Conservation (phyloP, 2,113 vertebrate genomes). For the Embiotoca jacksoni region DNA sequence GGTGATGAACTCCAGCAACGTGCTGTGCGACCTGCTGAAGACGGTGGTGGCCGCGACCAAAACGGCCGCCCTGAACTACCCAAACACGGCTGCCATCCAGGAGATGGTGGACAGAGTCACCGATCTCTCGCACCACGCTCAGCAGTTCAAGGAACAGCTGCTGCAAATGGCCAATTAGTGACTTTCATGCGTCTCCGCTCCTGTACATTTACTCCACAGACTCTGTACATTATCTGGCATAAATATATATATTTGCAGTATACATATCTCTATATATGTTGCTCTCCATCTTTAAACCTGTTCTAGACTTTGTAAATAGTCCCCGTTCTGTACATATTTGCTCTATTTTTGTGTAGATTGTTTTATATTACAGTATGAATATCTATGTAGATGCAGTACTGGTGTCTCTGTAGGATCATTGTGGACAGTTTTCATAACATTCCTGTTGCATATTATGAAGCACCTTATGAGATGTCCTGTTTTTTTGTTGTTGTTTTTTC, state of each 20-base stretch:
- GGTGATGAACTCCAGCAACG: slow-evolving; percentile 95
- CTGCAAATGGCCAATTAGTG: slow-evolving; percentile 89
- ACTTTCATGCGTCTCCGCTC: slow-evolving; percentile 52
- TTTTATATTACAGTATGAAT: slow-evolving; percentile 83
- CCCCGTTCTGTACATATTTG: slow-evolving; percentile 80
- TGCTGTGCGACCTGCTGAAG: slow-evolving; percentile 94
- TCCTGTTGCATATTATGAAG: slow-evolving; percentile 75
- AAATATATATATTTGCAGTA: slow-evolving; percentile 64
- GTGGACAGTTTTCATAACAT: slow-evolving; percentile 75
- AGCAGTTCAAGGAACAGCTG: slow-evolving; percentile 92
- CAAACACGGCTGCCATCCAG: slow-evolving; percentile 90
- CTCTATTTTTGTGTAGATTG: slow-evolving; percentile 84
- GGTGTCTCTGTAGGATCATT: slow-evolving; percentile 64
- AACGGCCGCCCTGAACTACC: slow-evolving; percentile 93
- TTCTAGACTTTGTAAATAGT: slow-evolving; percentile 77
- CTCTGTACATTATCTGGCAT: slow-evolving; percentile 44
- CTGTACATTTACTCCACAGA: slow-evolving; percentile 4
- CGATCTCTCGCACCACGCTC: slow-evolving; percentile 89
- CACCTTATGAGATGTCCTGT: slow-evolving; percentile 79
- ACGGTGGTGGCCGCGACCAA: slow-evolving; percentile 92
- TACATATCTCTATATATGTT: slow-evolving; percentile 28
- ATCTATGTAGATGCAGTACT: slow-evolving; percentile 65
- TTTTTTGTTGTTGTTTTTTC: neutral
- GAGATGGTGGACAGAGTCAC: slow-evolving; percentile 95
- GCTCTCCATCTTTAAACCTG: slow-evolving; percentile 40